These are phyloP conservation scores for Tetrao urogallus DNA, from an alignment of 2,113 vertebrate species.

Conservation along the genomic window DNA sequence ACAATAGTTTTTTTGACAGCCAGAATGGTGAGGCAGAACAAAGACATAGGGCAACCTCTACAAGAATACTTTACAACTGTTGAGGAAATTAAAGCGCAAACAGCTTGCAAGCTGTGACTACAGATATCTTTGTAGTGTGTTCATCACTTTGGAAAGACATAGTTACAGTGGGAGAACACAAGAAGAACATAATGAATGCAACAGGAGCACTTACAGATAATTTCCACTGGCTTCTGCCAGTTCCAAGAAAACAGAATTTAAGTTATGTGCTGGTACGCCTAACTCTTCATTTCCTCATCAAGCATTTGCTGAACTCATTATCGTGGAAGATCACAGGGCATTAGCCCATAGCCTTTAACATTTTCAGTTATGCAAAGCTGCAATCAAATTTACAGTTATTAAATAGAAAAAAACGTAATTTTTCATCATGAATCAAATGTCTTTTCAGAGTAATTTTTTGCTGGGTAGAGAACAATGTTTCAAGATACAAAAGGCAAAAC, in stretches of 20 bases:
- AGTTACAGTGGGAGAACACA: neutral
- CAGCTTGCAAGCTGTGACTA: neutral
- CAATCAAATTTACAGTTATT: neutral
- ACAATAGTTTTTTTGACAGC: neutral
- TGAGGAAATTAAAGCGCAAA: neutral
- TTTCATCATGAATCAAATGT: neutral
- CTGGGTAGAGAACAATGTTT: neutral
- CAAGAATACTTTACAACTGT: neutral
- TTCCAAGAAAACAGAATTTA: conserved; percentile 39
- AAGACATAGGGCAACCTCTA: neutral
- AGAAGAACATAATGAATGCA: conserved; percentile 43
- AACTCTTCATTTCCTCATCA: conserved; percentile 55
- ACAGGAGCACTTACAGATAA: conserved; percentile 47
- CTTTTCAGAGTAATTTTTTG: neutral
- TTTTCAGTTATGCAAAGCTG: neutral
- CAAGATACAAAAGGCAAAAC: neutral
- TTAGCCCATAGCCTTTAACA: neutral
- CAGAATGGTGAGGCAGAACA: neutral
- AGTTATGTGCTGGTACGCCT: neutral
- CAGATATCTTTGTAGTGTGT: neutral
- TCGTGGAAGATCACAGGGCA: neutral
- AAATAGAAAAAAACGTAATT: neutral
- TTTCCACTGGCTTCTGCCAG: conserved; percentile 58
- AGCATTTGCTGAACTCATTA: conserved; percentile 64
- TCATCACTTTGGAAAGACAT: conserved; percentile 18